Evolutionary conservation across 2,888 invertebrate species (phyloP).

Genomic region (Apotomis capreana): DNA sequence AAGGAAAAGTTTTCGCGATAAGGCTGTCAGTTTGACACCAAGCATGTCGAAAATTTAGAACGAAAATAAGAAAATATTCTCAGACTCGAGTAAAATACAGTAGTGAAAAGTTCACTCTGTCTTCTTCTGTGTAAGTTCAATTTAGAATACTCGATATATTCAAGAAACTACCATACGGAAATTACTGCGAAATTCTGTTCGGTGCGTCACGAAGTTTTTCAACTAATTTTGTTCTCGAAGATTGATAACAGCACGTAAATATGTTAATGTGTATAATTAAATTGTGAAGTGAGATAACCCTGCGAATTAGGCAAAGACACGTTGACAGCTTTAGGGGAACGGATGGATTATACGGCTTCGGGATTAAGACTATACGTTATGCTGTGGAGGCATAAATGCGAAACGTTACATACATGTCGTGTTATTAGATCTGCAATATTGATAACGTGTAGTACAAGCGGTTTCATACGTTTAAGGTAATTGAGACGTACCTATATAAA

Average conservation of each 20-base stretch:
- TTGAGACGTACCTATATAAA: background rate
- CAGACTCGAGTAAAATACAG: background rate
- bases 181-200: background rate
- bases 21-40: conserved; percentile 15
- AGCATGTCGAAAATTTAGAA: conserved; percentile 6
- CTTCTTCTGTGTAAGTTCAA: background rate
- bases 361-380: conserved; percentile 22
- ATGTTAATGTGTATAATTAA: conserved; percentile 36
- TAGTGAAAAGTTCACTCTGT: background rate
- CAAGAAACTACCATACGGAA: background rate
- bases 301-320: conserved; percentile 34
- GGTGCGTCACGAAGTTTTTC: conserved; percentile 14
- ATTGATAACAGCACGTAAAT: conserved; percentile 29
- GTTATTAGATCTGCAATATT: too few relatives aligned
- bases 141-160: background rate
- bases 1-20: conserved; percentile 12
- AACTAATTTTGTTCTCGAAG: conserved; percentile 2
- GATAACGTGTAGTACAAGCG: background rate
- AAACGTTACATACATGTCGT: background rate
- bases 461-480: background rate
- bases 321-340: conserved; percentile 35
- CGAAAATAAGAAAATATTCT: background rate
- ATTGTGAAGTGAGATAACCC: conserved; percentile 35
- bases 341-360: conserved; percentile 32
- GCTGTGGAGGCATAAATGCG: conserved; percentile 5